These are phyloP conservation scores for Apamea anceps DNA, from an alignment of 2,888 invertebrate species.

Conservation along the genomic window DNA sequence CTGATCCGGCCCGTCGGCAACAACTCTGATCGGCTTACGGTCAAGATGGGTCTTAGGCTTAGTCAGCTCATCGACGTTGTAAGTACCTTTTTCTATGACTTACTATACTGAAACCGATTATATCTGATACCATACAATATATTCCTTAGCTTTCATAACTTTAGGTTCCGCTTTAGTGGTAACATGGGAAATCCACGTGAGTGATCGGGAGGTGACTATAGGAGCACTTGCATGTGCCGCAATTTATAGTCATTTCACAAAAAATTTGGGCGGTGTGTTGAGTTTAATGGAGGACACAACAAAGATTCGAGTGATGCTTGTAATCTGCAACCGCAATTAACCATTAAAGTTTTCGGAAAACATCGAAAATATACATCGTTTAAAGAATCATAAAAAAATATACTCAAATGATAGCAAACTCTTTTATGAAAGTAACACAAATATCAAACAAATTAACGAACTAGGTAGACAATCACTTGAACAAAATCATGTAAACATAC, in stretches of 20 bases:
- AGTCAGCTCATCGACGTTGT: slow-evolving; percentile 98
- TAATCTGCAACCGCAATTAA: neutral
- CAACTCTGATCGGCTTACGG: slow-evolving; percentile 97
- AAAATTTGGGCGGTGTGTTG: neutral
- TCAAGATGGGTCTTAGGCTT: slow-evolving; percentile 97
- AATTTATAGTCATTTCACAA: neutral
- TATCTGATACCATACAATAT: neutral
- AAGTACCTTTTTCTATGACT: slow-evolving; percentile 86
- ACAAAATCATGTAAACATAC: neutral
- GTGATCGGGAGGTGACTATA: neutral
- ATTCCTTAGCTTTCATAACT: neutral
- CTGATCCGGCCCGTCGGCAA: slow-evolving; percentile 98
- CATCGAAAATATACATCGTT: neutral
- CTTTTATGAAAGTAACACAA: neutral
- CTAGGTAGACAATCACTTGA: too few species aligned
- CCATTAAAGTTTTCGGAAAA: neutral
- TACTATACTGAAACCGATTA: neutral
- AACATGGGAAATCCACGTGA: neutral
- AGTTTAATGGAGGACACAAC: neutral
- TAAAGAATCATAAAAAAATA: neutral
- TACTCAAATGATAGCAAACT: neutral
- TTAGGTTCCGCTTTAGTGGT: neutral
- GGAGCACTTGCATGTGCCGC: neutral
- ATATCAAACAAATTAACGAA: neutral
- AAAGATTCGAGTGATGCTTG: neutral